phyloP scores from a whole-genome alignment of 1,140 invertebrate genomes.

The Nebria ingens region DNA sequence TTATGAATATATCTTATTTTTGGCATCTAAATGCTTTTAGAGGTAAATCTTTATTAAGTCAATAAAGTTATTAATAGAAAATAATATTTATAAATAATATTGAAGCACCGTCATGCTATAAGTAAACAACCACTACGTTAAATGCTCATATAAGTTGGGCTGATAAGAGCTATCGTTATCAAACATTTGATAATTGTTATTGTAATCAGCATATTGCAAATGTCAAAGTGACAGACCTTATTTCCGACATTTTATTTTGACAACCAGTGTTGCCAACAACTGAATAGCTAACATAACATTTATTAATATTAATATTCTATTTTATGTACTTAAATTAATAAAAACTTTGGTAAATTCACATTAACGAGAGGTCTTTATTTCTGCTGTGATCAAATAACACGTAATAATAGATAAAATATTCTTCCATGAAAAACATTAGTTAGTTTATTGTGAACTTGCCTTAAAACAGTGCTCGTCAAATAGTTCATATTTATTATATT shows the following conservation, averaged over 20 bases:
- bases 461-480: too few relatives aligned
- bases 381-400: too few relatives aligned
- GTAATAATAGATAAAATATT: too few relatives aligned
- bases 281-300: too few relatives aligned
- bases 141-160: not conserved
- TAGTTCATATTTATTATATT: too few relatives aligned
- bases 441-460: too few relatives aligned
- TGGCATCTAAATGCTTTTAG: not conserved
- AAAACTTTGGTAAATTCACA: too few relatives aligned
- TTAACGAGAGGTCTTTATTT: too few relatives aligned
- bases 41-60: not conserved
- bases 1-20: not conserved
- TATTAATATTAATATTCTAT: too few relatives aligned
- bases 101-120: not conserved
- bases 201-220: slow-evolving; percentile 1
- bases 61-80: not conserved
- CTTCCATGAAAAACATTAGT: too few relatives aligned
- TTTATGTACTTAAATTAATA: too few relatives aligned
- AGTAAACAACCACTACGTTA: not conserved
- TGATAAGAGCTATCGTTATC: not conserved
- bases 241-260: not conserved
- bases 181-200: not conserved
- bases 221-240: not conserved
- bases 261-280: slow-evolving; percentile 2
- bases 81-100: not conserved